Conservation (phyloP, 2,797 vertebrate genomes). For the Linurgus olivaceus region DNA sequence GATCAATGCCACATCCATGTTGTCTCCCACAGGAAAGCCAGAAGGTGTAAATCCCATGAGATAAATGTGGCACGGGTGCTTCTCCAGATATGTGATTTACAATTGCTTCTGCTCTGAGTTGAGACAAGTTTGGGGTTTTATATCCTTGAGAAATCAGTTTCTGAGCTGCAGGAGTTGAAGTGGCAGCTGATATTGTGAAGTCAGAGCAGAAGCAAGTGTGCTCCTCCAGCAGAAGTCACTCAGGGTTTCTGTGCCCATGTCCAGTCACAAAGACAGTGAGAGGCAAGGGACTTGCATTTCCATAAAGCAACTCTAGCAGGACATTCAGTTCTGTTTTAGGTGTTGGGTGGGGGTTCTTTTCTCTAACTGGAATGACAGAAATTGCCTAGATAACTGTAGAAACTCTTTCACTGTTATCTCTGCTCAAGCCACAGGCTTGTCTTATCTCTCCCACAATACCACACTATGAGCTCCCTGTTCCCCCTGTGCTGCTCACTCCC, state of each 20-base stretch:
- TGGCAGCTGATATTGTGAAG: background rate
- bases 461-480: background rate
- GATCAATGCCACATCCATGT: background rate
- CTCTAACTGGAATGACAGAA: background rate
- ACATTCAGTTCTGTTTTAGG: background rate
- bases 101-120: background rate
- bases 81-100: background rate
- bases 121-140: background rate
- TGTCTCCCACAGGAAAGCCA: background rate
- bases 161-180: background rate
- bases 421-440: background rate
- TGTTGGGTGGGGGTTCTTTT: background rate
- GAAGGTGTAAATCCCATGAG: background rate
- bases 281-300: background rate
- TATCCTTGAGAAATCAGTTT: background rate
- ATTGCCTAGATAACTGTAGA: background rate
- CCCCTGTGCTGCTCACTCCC: background rate
- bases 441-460: conserved; percentile 10
- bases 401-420: conserved; percentile 14
- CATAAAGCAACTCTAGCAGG: background rate
- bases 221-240: background rate
- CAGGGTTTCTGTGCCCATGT: background rate
- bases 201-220: background rate
- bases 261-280: background rate
- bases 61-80: background rate